These are phyloP conservation scores for Sebastes vulpes DNA, from an alignment of 2,797 vertebrate genomes.

Conservation along the genomic window DNA sequence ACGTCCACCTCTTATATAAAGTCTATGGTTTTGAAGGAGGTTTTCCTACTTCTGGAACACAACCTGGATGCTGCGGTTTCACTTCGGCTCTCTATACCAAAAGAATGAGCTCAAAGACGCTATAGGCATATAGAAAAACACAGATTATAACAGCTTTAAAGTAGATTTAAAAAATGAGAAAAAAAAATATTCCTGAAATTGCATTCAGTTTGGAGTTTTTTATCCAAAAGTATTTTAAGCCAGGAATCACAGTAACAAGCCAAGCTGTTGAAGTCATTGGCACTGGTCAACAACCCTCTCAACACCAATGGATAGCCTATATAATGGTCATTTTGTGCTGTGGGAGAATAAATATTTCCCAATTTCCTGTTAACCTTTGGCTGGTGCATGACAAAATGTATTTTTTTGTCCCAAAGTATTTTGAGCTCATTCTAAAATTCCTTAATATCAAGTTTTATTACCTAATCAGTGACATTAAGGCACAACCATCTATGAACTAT, in stretches of 20 bases:
- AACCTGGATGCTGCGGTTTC: background rate
- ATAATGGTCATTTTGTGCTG: background rate
- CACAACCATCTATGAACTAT: slow-evolving; percentile 38
- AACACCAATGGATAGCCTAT: background rate
- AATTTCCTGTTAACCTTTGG: background rate
- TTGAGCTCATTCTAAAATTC: background rate
- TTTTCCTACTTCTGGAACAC: background rate
- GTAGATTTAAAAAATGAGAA: background rate
- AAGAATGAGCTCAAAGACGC: background rate
- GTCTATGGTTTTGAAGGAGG: background rate
- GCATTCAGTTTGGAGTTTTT: background rate
- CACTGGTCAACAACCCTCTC: background rate
- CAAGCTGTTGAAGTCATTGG: background rate
- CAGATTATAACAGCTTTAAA: background rate
- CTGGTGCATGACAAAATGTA: background rate
- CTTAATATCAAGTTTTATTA: background rate
- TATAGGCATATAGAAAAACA: background rate
- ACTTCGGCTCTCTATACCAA: background rate
- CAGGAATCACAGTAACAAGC: too few relatives aligned
- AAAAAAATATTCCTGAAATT: background rate
- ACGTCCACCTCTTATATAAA: too few relatives aligned
- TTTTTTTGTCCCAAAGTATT: background rate
- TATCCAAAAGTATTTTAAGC: background rate
- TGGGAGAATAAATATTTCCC: background rate
- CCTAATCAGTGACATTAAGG: slow-evolving; percentile 16